Evolutionary conservation across 1,140 invertebrate species (phyloP), one percentile per base, ranked within the genome.

Genomic region (Mizuhopecten yessoensis): DNA sequence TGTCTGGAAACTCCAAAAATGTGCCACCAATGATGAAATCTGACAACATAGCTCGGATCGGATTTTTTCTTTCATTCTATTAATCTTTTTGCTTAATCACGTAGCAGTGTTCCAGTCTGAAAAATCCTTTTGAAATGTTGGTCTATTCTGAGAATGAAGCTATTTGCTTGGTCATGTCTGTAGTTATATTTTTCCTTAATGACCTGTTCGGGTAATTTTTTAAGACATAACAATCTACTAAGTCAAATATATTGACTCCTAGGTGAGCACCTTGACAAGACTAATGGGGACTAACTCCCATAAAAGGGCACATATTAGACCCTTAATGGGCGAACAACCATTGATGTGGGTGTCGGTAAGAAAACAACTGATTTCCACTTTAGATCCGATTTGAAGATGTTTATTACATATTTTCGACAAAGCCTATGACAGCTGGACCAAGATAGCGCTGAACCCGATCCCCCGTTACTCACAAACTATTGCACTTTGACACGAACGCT

Each of bases 401-500:
- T 29, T 75, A 75, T 75, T 75, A 29, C 57, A 29, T 75, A 75
- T 5, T 75, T 75, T 75, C 29, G 57, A 75, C 57, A 29, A 17
- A 29, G 17, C 11, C 0, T 75, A 5, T 75, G 57, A 75, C 57
- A 75, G 57, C 57, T 75, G 57, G 57, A 0, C 0, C 5, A 29
- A 75, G 57, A 75, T 75, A 75, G 57, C 5, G 57, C 29, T 75
- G 57, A 75, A 75, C 57, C 15, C 29, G 57, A 75, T 75, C 57
- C 5, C 23, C n/a, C 57, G 29, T 75, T 75, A 75, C 57, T 2
- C 23, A 75, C 17, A 5, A 75, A 75, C 57, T n/a, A 75, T 75
- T 75, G 57, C 57, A 75, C 57, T 75, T 75, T 75, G 57, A 75
- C 57, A 75, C 29, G 57, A 75, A 75, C 29, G 23, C 29, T 75